A percentile compares a stretch with the other conserved stretches of the same genome.
These are phyloP conservation scores for Drosophila subobscura DNA, from an alignment of 1,140 invertebrate genomes.

Conservation along the genomic window DNA sequence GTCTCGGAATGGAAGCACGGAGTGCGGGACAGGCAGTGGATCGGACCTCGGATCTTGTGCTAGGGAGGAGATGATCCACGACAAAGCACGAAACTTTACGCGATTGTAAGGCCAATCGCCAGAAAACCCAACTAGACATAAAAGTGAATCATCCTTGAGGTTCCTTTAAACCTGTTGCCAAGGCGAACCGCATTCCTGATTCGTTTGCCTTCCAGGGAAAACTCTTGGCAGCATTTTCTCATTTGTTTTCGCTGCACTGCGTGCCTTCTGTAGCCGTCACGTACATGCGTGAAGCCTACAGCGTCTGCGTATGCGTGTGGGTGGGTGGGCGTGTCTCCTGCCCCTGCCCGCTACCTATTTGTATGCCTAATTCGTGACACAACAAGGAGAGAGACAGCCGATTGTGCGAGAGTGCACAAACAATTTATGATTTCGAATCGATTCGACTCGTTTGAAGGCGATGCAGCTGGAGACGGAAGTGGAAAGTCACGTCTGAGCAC, in stretches of 20 bases:
- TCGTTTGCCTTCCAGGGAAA: not conserved
- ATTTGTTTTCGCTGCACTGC: conserved; percentile 22
- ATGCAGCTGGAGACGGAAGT: conserved; percentile 60
- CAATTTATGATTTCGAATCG: conserved; percentile 58
- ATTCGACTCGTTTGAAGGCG: conserved; percentile 1
- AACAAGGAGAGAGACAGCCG: conserved; percentile 32
- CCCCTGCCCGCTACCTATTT: conserved; percentile 15
- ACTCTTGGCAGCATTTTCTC: conserved; percentile 19
- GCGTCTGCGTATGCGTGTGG: conserved; percentile 5
- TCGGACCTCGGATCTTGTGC: no score
- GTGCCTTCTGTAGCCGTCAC: conserved; percentile 41
- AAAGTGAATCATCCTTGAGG: no score
- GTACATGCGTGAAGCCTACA: conserved; percentile 8
- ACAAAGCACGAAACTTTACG: no score
- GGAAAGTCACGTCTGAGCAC: conserved; percentile 57
- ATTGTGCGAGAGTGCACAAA: conserved; percentile 50
- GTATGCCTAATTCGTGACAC: conserved; percentile 42
- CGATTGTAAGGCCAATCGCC: no score
- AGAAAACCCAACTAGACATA: no score
- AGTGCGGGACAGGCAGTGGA: not conserved
- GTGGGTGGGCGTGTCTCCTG: conserved; percentile 25
- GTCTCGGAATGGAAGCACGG: conserved; percentile 9
- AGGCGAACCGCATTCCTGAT: no score
- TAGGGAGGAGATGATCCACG: no score
- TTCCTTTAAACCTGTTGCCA: not conserved